A percentile compares a stretch with the other conserved stretches of the same genome.
Evolutionary conservation across 2,113 vertebrate species (phyloP).

Genomic region (Megalops atlanticus): DNA sequence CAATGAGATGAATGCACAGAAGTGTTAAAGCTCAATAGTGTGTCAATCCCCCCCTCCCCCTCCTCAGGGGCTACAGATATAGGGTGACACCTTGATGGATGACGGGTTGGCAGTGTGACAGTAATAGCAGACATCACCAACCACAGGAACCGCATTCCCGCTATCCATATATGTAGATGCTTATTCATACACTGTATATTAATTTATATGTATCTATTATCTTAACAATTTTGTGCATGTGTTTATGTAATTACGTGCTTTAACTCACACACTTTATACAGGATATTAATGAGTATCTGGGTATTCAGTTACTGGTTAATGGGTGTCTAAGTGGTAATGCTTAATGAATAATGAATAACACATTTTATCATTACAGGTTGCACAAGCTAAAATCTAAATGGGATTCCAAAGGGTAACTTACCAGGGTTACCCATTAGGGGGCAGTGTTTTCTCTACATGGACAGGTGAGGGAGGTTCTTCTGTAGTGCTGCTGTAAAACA

Average conservation of each 20-base stretch:
- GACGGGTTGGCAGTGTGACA: constrained; percentile 57
- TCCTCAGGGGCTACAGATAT: constrained; percentile 28
- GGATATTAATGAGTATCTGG: background rate
- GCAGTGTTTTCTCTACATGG: background rate
- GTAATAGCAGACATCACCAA: constrained; percentile 59
- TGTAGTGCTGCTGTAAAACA: background rate
- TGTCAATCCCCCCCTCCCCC: background rate
- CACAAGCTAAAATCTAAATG: background rate
- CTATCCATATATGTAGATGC: constrained; percentile 52
- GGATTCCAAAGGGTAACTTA: too few relatives aligned
- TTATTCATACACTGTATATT: constrained; percentile 51
- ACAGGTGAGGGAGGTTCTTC: background rate
- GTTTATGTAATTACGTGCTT: background rate
- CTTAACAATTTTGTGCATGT: background rate
- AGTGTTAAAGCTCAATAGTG: constrained; percentile 17
- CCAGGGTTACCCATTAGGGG: too few relatives aligned
- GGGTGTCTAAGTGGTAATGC: background rate
- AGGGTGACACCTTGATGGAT: constrained; percentile 66
- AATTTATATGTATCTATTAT: constrained; percentile 14
- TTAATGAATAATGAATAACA: background rate
- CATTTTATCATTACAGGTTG: background rate
- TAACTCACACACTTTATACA: background rate
- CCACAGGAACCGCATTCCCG: constrained; percentile 43
- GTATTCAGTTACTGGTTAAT: too few relatives aligned
- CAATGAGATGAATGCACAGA: background rate